Base-by-base conservation (phyloP, 2,113 vertebrate species). In the Ptyas mucosa region DNA sequence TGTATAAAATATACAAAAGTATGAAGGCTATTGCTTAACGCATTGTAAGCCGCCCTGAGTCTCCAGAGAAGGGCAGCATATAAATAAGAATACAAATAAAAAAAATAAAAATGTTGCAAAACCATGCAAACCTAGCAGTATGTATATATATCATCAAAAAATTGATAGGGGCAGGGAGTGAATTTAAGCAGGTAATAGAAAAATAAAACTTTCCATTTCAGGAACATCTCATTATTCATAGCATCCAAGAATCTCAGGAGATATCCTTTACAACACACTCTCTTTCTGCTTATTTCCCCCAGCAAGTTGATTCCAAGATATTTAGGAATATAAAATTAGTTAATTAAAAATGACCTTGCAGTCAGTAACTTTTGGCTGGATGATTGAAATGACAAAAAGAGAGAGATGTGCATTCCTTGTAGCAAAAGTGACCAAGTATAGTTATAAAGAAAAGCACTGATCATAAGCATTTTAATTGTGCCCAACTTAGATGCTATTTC, bases 301-400 rank as follows among this genome's bases (percentile, higher is more conserved):
- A 89, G 29, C 87, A 90, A 53, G 12, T 81, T 53, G 54, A 18
- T 55, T 90, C 46, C 87, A 91, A 85, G 85, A 39, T 89, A 57
- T 52, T 89, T 58, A 91, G 53, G 29, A 85, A 85, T 34, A 91
- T 58, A 46, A 57, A 91, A 49, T 64, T 64, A 54, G 14, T 89
- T 54, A 39, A 69, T 69, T 92, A 92, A 53, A 94, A 90, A 26
- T 57, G 75, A 94, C 49, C 51, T 91, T 93, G 20, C 26, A 90
- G 58, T 53, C 43, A 89, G 21, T 51, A n/a, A 85, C n/a, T 85
- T 61, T 88, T 88, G 43, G 49, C 34, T 91, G 55, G 8, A 39
- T 46, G 64, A 92, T 81, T 69, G 20, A 39, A 89, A 89, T 89
- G 54, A 64, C n/a, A 64, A 58, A 69, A 52, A 88, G 14, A 69